Base-by-base conservation (phyloP, 2,113 vertebrate genomes). In the Hirundichthys speculiger region DNA sequence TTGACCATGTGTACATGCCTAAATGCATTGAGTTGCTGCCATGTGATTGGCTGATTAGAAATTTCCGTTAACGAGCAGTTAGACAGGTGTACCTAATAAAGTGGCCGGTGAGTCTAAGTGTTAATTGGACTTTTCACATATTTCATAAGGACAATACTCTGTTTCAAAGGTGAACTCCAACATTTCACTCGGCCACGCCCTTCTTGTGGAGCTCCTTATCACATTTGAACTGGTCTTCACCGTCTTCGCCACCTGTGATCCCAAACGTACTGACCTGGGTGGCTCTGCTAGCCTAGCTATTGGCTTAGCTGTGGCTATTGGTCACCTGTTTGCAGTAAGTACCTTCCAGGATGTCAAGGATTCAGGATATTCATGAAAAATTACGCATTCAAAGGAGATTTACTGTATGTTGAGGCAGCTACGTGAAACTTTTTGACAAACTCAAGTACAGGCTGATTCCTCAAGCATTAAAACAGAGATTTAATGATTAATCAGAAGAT, bases 311-410 rank as follows among this genome's bases (percentile, higher is more conserved):
- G 96, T 99, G 34, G 92, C 92, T 54, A 95, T 98, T 66, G 96
- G 97, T 73, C 98, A 99, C 85, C 90, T 99, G 78, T 98, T 99
- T 90, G 96, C 95, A 57, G 96, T 98, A 93, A 96, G 98, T 95
- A 60, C 5, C 24, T 52, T 34, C 6, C 30, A 9, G 30, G 7
- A 34, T 4, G 30, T 27, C 8, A 27, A 27, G 27, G 8, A 27
- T 27, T 3, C 27, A 27, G 30, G 30, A 34, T 34, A 9, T 9
- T 34, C 30, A 34, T 34, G 9, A 34, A 34, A 34, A 34, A 1
- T 7, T 10, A 7, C 11, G 30, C 6, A 10, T 34, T 34, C 6
- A 34, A 34, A 34, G 30, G 30, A 34, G 30, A 34, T 34, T 7
- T 34, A n/a, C n/a, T n/a, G n/a, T n/a, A 34, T 10, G 30, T 9